Evolutionary conservation across 2,888 invertebrate species (phyloP).

Genomic region (Gortyna flavago): DNA sequence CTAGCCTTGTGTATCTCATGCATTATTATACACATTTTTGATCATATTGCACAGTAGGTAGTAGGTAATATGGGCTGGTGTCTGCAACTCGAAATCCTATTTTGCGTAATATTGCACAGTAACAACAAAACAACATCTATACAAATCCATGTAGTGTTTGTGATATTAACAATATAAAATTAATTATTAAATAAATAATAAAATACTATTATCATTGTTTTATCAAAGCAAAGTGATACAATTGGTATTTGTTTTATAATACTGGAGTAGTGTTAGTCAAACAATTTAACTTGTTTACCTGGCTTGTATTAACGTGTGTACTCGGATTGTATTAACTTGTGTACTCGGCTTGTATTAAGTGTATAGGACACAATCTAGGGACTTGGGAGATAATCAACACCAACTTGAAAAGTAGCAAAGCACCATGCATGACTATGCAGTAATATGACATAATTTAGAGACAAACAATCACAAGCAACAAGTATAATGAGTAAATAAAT

Average conservation of each 20-base stretch:
- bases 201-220: constrained; percentile 7
- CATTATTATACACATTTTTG: not conserved
- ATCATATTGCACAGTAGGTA: not conserved
- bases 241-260: constrained; percentile 22
- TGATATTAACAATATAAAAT: not conserved
- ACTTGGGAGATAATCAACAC: not conserved
- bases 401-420: not conserved
- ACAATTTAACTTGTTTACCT: constrained; percentile 7
- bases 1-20: not conserved
- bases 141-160: not conserved
- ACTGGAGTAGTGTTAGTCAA: not conserved
- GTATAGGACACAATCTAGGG: too few species aligned
- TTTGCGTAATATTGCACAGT: not conserved
- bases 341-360: not conserved
- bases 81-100: not conserved
- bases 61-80: not conserved
- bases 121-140: not conserved
- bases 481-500: not conserved
- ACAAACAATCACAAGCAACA: not conserved
- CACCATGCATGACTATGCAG: not conserved
- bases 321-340: too few species aligned
- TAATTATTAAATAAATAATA: constrained; percentile 7
- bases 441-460: constrained; percentile 1
- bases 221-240: not conserved
- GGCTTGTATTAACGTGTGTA: too few species aligned